phyloP scores from a whole-genome alignment of 2,888 invertebrate species.

The Epsilonema sp. region DNA sequence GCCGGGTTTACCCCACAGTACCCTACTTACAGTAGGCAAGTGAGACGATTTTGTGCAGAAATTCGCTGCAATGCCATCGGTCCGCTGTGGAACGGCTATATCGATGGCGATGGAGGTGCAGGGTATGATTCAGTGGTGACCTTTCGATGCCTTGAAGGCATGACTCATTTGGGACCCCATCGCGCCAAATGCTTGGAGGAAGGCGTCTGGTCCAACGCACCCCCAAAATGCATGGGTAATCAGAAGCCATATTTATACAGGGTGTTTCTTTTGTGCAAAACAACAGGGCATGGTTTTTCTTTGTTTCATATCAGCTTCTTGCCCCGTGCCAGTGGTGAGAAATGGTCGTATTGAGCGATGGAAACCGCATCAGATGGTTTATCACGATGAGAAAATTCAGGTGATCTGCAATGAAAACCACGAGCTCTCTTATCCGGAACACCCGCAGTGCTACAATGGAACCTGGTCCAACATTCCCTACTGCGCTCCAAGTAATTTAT shows the following conservation, averaged over 20 bases:
- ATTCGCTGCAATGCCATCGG: slow-evolving; percentile 91
- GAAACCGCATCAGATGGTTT: slow-evolving; percentile 34
- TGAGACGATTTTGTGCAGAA: no score
- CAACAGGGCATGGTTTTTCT: no score
- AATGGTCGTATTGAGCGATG: slow-evolving; percentile 30
- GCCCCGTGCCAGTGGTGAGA: slow-evolving; percentile 57
- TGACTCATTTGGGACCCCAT: slow-evolving; percentile 32
- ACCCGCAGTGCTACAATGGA: slow-evolving; percentile 31
- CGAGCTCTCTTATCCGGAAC: slow-evolving; percentile 17
- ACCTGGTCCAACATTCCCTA: slow-evolving; percentile 32
- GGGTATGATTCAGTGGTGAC: slow-evolving; percentile 76
- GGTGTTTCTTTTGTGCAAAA: no score
- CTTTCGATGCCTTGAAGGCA: slow-evolving; percentile 62
- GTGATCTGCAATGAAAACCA: slow-evolving; percentile 56
- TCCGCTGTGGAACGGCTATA: slow-evolving; percentile 81
- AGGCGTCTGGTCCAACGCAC: slow-evolving; percentile 77
- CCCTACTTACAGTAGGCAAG: no score
- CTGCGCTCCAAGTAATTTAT: slow-evolving; percentile 32
- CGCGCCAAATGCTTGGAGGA: slow-evolving; percentile 63
- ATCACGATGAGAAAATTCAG: slow-evolving; percentile 48
- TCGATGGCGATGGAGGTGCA: slow-evolving; percentile 47
- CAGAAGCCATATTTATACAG: no score
- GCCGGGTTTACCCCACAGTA: no score
- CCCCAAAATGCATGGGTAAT: slow-evolving; percentile 74
- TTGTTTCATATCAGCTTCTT: slow-evolving; percentile 48